phyloP scores from a whole-genome alignment of 2,888 invertebrate species.

The Rhagonycha lutea region DNA sequence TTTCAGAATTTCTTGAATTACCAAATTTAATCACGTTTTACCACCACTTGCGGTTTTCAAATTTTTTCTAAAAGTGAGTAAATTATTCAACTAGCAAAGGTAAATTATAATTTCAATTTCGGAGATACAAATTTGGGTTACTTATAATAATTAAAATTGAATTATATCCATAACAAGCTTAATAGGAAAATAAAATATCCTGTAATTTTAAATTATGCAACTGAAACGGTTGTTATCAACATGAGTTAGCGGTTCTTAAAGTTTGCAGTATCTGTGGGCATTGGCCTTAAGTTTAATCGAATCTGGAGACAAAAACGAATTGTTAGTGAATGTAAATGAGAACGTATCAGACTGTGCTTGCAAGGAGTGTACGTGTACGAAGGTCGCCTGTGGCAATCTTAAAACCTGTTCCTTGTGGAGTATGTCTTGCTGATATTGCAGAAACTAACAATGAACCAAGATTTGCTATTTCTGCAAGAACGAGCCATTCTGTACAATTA shows the following conservation, averaged over 20 bases:
- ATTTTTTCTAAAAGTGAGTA: background rate
- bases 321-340: conserved; percentile 45
- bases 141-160: background rate
- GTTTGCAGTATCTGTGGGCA: conserved; percentile 40
- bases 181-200: background rate
- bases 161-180: background rate
- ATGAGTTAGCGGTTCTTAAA: conserved; percentile 33
- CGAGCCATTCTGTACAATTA: background rate
- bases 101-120: background rate
- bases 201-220: background rate
- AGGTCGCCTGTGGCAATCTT: conserved; percentile 36
- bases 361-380: conserved; percentile 35
- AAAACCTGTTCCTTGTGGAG: conserved; percentile 35
- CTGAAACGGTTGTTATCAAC: conserved; percentile 10
- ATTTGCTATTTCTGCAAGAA: conserved; percentile 16
- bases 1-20: conserved; percentile 1
- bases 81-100: background rate
- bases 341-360: conserved; percentile 32
- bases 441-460: conserved; percentile 28
- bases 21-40: conserved; percentile 1
- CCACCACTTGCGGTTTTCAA: conserved; percentile 1
- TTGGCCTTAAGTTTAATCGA: conserved; percentile 44
- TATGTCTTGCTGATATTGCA: conserved; percentile 35
- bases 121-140: background rate
- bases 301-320: conserved; percentile 45